These are phyloP conservation scores for Gila robusta DNA, from an alignment of 2,797 vertebrate genomes.

Conservation along the genomic window DNA sequence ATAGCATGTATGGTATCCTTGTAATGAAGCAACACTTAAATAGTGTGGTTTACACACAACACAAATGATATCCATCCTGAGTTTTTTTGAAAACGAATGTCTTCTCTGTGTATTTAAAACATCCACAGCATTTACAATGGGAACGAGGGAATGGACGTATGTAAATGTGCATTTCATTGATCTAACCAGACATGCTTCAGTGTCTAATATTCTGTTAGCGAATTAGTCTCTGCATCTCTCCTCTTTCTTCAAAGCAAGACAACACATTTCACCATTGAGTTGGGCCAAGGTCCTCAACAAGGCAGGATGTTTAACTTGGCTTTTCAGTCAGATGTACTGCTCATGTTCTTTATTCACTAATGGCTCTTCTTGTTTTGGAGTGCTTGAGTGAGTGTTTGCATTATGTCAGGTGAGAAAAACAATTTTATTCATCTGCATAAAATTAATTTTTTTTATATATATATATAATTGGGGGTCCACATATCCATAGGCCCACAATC, in stretches of 20 bases:
- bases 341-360: constrained; percentile 5
- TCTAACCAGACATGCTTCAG: constrained; percentile 27
- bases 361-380: constrained; percentile 13
- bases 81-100: constrained; percentile 4
- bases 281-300: neutral
- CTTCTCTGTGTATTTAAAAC: neutral
- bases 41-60: neutral
- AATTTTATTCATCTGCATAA: neutral
- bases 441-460: too few relatives aligned
- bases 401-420: constrained; percentile 15
- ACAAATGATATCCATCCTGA: constrained; percentile 33
- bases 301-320: neutral
- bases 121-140: constrained; percentile 14
- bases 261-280: neutral
- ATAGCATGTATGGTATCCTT: neutral
- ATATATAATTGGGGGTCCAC: constrained; percentile 10
- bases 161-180: constrained; percentile 11
- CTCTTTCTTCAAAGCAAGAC: constrained; percentile 1
- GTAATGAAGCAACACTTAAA: constrained; percentile 2
- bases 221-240: constrained; percentile 18
- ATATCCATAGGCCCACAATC: constrained; percentile 1
- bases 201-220: neutral
- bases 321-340: neutral
- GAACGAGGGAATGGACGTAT: neutral
- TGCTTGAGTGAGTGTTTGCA: neutral